phyloP scores from a whole-genome alignment of 2,888 invertebrate species.

The Philereme transversata region DNA sequence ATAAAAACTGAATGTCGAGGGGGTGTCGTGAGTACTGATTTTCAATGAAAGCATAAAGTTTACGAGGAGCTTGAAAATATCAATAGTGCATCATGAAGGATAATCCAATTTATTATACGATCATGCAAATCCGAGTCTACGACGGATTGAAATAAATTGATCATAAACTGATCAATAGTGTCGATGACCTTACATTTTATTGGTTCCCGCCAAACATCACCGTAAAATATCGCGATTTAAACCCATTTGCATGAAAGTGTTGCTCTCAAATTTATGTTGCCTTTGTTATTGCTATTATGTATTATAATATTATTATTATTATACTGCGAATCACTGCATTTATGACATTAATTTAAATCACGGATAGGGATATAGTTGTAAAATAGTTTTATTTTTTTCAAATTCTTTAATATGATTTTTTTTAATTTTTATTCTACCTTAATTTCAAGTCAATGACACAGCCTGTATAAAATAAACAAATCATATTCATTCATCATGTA shows the following conservation, averaged over 20 bases:
- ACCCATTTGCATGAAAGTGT: conserved; percentile 39
- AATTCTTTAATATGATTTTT: too few relatives aligned
- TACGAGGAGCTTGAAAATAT: conserved; percentile 60
- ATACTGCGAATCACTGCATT: too few relatives aligned
- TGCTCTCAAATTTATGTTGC: conserved; percentile 20
- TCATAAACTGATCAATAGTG: conserved; percentile 46
- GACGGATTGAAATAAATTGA: conserved; percentile 62
- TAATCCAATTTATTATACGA: conserved; percentile 64
- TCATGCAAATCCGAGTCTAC: conserved; percentile 64
- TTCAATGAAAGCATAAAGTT: conserved; percentile 60
- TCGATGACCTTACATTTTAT: conserved; percentile 49
- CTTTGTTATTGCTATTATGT: neutral
- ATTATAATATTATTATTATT: too few relatives aligned
- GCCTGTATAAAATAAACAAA: too few relatives aligned
- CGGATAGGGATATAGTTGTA: too few relatives aligned
- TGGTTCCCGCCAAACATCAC: conserved; percentile 40
- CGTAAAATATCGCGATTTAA: conserved; percentile 41
- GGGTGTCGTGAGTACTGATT: conserved; percentile 46
- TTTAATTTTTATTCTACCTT: too few relatives aligned
- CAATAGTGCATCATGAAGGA: conserved; percentile 66
- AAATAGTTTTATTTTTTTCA: too few relatives aligned
- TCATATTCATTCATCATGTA: too few relatives aligned
- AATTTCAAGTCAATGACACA: too few relatives aligned
- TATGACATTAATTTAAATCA: too few relatives aligned
- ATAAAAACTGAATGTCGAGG: conserved; percentile 39